These are phyloP conservation scores for Calephelis nemesis DNA, from an alignment of 1,140 invertebrate species.

Conservation along the genomic window DNA sequence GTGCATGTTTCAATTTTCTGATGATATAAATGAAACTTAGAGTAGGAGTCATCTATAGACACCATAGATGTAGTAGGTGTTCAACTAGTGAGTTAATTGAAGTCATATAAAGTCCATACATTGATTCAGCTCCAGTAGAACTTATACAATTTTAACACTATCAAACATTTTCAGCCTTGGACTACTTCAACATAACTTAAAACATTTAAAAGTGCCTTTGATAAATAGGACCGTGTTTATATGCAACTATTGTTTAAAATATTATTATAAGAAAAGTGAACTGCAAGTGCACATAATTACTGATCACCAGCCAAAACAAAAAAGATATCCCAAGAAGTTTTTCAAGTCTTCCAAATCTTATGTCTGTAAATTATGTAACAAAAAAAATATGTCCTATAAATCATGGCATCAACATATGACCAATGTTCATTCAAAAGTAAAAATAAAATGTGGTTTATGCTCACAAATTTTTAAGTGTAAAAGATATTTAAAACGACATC, in stretches of 20 bases:
- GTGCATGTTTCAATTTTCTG: too few relatives aligned
- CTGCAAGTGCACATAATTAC: constrained; percentile 23
- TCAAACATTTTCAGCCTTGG: constrained; percentile 20
- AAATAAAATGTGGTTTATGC: constrained; percentile 28
- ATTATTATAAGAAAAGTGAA: constrained; percentile 21
- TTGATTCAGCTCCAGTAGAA: not conserved
- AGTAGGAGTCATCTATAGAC: too few relatives aligned
- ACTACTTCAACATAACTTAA: constrained; percentile 25
- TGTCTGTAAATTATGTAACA: constrained; percentile 39
- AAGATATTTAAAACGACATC: constrained; percentile 30
- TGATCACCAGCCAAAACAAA: constrained; percentile 15
- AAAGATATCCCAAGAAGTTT: not conserved
- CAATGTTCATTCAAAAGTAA: constrained; percentile 23
- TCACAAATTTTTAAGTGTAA: constrained; percentile 30
- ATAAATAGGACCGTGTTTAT: constrained; percentile 19
- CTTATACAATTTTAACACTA: not conserved
- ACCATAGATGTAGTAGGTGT: too few relatives aligned
- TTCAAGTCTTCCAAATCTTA: constrained; percentile 1
- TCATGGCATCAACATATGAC: constrained; percentile 38
- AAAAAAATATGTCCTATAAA: constrained; percentile 32
- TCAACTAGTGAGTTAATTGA: too few relatives aligned
- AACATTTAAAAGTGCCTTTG: constrained; percentile 25
- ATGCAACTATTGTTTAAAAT: constrained; percentile 25
- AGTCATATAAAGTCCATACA: not conserved
- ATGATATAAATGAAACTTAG: too few relatives aligned